Evolutionary conservation across 2,113 vertebrate species (phyloP).

Genomic region (Morone saxatilis): DNA sequence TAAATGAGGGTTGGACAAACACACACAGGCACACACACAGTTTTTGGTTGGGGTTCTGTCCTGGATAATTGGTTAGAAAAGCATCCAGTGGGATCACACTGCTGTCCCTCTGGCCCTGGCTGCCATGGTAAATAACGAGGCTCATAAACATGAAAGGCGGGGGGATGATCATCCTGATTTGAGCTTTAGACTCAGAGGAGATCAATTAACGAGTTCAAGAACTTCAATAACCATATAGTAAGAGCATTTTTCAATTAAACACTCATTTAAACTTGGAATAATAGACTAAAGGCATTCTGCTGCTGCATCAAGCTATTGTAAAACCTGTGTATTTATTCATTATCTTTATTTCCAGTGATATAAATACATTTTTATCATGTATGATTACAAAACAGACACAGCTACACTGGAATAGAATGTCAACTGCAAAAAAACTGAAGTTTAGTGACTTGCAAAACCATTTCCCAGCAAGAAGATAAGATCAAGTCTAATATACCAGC

Average conservation of each 20-base stretch:
- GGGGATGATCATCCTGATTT: constrained; percentile 68
- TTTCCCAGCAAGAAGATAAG: neutral
- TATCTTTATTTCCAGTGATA: neutral
- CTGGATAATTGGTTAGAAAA: constrained; percentile 71
- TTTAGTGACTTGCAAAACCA: constrained; percentile 20
- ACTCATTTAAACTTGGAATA: constrained; percentile 27
- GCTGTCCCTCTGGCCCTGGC: constrained; percentile 63
- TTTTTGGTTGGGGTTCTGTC: constrained; percentile 58
- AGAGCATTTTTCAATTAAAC: constrained; percentile 47
- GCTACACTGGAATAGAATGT: no score
- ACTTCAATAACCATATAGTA: constrained; percentile 39
- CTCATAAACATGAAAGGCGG: constrained; percentile 73
- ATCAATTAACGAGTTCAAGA: constrained; percentile 56
- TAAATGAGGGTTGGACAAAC: constrained; percentile 55
- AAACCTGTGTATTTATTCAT: neutral
- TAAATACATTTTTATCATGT: no score
- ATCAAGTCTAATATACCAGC: constrained; percentile 14
- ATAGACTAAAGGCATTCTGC: neutral
- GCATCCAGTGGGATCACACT: constrained; percentile 57
- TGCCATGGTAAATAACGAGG: constrained; percentile 72
- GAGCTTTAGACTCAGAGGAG: constrained; percentile 60
- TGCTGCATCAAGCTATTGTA: neutral
- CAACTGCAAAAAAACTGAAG: neutral
- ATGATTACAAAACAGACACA: no score
- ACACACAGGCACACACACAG: constrained; percentile 15